A percentile compares a stretch with the other conserved stretches of the same genome.
These are phyloP conservation scores for Entomobrya multifasciata DNA, from an alignment of 2,888 invertebrate species.

Conservation along the genomic window DNA sequence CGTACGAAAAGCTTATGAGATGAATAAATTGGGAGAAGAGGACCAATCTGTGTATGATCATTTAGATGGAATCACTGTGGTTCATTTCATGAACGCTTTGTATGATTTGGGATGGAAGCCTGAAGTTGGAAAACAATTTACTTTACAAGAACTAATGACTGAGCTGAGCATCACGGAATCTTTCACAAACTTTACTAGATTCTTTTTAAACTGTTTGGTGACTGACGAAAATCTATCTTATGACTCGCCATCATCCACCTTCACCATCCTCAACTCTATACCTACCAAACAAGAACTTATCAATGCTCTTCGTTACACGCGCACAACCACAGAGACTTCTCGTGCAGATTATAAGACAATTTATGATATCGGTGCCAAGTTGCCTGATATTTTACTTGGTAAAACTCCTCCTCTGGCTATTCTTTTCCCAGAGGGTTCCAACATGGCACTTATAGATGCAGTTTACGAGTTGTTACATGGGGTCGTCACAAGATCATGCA, in stretches of 20 bases:
- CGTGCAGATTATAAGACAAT: conserved; percentile 27
- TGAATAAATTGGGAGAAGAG: not conserved
- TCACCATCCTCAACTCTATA: not conserved
- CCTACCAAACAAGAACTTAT: not conserved
- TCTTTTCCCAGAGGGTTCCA: conserved; percentile 48
- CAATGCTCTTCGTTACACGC: not conserved
- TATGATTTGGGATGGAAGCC: conserved; percentile 61
- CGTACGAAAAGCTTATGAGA: not conserved
- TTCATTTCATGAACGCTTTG: conserved; percentile 15
- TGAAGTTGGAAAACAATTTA: not conserved
- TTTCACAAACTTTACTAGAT: conserved; percentile 3
- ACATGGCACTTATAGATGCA: not conserved
- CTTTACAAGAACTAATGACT: not conserved
- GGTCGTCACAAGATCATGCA: not conserved
- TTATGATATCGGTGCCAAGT: conserved; percentile 14
- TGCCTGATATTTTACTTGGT: conserved; percentile 20
- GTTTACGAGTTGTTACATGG: conserved; percentile 16
- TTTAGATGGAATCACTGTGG: not conserved
- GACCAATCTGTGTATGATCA: not conserved
- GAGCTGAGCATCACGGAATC: not conserved
- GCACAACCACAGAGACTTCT: not conserved
- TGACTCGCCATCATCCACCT: not conserved
- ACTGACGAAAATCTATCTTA: conserved; percentile 6
- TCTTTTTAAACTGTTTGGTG: conserved; percentile 14
- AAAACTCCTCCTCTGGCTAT: conserved; percentile 6